A percentile compares a stretch with the other conserved stretches of the same genome.
Evolutionary conservation across 2,888 invertebrate genomes (phyloP).

Genomic region (Lasioglossum oenotherae): DNA sequence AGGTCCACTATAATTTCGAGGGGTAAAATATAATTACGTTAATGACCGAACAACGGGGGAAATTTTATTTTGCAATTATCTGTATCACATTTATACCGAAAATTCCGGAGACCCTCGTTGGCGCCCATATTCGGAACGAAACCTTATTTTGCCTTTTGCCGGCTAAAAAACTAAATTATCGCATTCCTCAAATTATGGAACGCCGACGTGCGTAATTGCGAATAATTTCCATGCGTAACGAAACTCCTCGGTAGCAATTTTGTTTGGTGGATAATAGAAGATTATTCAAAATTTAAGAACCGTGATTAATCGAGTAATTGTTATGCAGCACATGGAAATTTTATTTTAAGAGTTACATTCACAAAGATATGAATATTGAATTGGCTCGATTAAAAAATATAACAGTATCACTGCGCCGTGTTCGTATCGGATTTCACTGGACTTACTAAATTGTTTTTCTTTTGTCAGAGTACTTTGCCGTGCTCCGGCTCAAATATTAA

Average conservation of each 20-base stretch:
- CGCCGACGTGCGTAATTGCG: constrained; percentile 9
- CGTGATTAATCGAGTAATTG: neutral
- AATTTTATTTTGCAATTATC: constrained; percentile 36
- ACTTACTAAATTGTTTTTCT: constrained; percentile 32
- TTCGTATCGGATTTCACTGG: neutral
- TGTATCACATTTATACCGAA: constrained; percentile 35
- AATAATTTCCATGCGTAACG: neutral
- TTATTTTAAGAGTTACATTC: neutral
- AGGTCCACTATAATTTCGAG: constrained; percentile 44
- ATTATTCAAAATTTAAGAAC: neutral
- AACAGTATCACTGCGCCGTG: neutral
- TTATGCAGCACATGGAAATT: neutral
- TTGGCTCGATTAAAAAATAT: neutral
- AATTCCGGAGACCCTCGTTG: neutral
- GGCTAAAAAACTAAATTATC: neutral
- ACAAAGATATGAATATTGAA: neutral
- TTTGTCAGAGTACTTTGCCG: neutral
- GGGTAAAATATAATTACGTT: constrained; percentile 48
- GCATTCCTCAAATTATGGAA: neutral
- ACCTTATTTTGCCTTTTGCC: neutral
- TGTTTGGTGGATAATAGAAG: neutral
- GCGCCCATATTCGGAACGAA: neutral
- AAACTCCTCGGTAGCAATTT: neutral
- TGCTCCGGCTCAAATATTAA: constrained; percentile 50
- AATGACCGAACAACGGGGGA: constrained; percentile 46